Evolutionary conservation across 2,113 vertebrate species (phyloP), one percentile per base, ranked within the genome.

Genomic region (Cranoglanis bouderius): DNA sequence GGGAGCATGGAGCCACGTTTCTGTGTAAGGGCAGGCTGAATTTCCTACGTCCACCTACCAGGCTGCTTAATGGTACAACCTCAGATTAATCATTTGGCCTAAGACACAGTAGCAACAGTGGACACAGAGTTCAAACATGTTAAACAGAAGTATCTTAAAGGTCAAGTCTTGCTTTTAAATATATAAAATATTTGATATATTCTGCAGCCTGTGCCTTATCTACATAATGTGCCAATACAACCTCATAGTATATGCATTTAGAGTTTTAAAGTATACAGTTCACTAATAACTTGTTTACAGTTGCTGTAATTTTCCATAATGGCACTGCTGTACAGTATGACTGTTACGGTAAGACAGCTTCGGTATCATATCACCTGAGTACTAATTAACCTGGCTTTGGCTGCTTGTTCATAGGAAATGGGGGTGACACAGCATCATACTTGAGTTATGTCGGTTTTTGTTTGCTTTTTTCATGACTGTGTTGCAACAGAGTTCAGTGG

Each of bases 401-500:
- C 70, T 82, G 61, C 6, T 19, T 19, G 51, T 26, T 89, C 78
- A 84, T 43, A 63, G 72, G 46, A 83, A 90, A 88, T 51, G 13
- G 26, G 59, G 67, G 32, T 75, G 61, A 86, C n/a, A 43, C 72
- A 40, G 72, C 43, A 35, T 84, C 74, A 65, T 78, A 87, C 43
- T 82, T 40, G 49, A 67, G 61, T 75, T 82, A 59, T 88, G 85
- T 86, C 40, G 78, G 9, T 80, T 49, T 81, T 67, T 26, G 43
- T 88, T 74, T 77, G 32, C 61, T 90, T 83, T 81, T 77, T 89
- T 55, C 40, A 80, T 38, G 78, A 82, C 51, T 70, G 84, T 92
- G 86, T 90, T 89, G 88, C 84, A 89, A 89, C 43, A 84, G 78
- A 89, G 86, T 88, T 90, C 86, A 90, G 24, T 90, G 80, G 61